Evolutionary conservation across 2,113 vertebrate species (phyloP), one percentile per base, ranked within the genome.

Genomic region (Myotis brandtii): DNA sequence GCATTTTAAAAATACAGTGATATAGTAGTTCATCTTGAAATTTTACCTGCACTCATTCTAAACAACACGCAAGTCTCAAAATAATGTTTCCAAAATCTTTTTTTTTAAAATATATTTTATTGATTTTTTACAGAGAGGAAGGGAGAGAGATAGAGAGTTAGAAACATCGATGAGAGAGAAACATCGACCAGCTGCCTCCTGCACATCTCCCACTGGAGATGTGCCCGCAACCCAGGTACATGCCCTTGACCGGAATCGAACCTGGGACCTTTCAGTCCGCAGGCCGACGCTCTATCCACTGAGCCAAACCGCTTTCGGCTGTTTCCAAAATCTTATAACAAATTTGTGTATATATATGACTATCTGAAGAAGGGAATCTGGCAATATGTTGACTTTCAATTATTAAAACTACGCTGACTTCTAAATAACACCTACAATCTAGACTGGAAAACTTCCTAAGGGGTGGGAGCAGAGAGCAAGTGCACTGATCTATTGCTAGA

Each of bases 241-340:
- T n/a, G n/a, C n/a, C n/a, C n/a, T n/a, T n/a, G n/a, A n/a, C n/a
- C n/a, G n/a, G n/a, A n/a, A n/a, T n/a, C n/a, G n/a, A n/a, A n/a
- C n/a, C n/a, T n/a, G n/a, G n/a, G n/a, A n/a, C n/a, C n/a, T n/a
- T n/a, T n/a, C n/a, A n/a, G n/a, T n/a, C n/a, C n/a, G n/a, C n/a
- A n/a, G n/a, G n/a, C n/a, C n/a, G n/a, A n/a, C n/a, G n/a, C n/a
- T n/a, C n/a, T n/a, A n/a, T n/a, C n/a, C n/a, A n/a, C n/a, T n/a
- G n/a, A n/a, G n/a, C n/a, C n/a, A n/a, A n/a, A n/a, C n/a, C n/a
- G n/a, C n/a, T n/a, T n/a, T n/a, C n/a, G n/a, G n/a, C n/a, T 43
- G 32, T 79, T 73, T 93, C 48, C 62, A 96, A 96, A 80, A 84
- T 43, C 11, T 67, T 40, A 70, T 16, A 73, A 94, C 34, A 67